Percentiles rank a stretch among this genome's conserved stretches.
Evolutionary conservation across 23 tunicate species (phyloP).

Genomic region (Clavelina lepadiformis): DNA sequence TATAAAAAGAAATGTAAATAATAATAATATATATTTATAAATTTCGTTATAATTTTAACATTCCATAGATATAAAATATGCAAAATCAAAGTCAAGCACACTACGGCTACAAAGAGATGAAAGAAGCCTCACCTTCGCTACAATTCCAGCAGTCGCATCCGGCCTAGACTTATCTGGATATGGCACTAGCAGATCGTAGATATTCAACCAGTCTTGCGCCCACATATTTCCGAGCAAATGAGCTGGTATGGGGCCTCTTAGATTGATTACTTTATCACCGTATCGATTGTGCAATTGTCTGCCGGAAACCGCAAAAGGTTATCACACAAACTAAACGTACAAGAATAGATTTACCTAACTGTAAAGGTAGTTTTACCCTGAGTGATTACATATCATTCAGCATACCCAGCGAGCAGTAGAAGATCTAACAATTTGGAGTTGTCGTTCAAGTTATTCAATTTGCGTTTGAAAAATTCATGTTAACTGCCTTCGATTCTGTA

Average conservation of each 20-base stretch:
- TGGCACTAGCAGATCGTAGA: slow-evolving; percentile 84
- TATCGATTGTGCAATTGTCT: slow-evolving; percentile 70
- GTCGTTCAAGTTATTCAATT: too few species aligned
- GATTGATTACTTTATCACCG: slow-evolving; percentile 65
- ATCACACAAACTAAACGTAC: too few species aligned
- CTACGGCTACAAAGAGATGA: background rate
- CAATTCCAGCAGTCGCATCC: slow-evolving; percentile 78
- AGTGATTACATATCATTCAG: too few species aligned
- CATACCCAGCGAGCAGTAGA: too few species aligned
- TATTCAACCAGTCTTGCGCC: slow-evolving; percentile 93
- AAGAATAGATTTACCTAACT: too few species aligned
- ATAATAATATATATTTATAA: too few species aligned
- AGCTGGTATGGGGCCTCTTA: slow-evolving; percentile 86
- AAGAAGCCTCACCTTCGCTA: slow-evolving; percentile 53
- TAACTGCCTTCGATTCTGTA: too few species aligned
- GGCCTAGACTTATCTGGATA: slow-evolving; percentile 74
- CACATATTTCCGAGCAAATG: slow-evolving; percentile 98
- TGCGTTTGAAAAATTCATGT: too few species aligned
- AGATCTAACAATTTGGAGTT: too few species aligned
- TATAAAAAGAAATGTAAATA: too few species aligned
- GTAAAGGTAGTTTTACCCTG: too few species aligned
- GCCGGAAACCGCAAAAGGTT: too few species aligned
- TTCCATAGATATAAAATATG: background rate
- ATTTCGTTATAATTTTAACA: background rate
- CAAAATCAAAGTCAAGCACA: background rate